Base-by-base conservation (phyloP, 1,140 invertebrate species). In the Drosophila kikkawai region DNA sequence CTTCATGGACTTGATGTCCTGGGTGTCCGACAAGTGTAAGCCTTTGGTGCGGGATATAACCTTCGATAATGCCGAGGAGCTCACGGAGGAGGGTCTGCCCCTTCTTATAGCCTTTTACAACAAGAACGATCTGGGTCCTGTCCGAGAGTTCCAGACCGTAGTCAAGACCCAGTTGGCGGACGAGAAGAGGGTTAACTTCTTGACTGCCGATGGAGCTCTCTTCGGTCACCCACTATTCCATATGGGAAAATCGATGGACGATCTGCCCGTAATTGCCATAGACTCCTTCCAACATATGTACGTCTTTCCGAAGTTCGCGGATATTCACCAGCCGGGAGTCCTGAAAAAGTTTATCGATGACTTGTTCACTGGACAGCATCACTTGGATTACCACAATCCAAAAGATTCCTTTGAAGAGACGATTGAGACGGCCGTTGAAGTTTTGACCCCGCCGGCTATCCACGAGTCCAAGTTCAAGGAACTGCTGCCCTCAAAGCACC, bases 281-380 rank as follows among this genome's bases (percentile, higher is more conserved):
- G 85, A 90, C 19, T 82, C 81, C 0, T 79, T 85, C 13, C 12
- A 15, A 1, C 85, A 82, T 48, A 90, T 90, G 75, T 90, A 48
- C 51, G 8, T 39, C 0, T 85, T 90, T 53, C 63, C 59, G 3
- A 63, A 34, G 0, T 90, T 51, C 48, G 9, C 73, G n/a, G 57
- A 90, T 12, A 73, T 90, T 12, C 42, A 76, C 15, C 44, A 34
- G 2, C 81, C 85, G 0, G 79, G 79, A 8, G 44, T 39, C 4
- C 41, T 90, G 9, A 48, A 82, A 29, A 1, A 64, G 17, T 90
- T 85, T 22, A 48, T 90, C 2, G 13, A 22, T 0, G 26, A 57
- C 5, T 26, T 83, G 5, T 39, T 26, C 15, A 37, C 8, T 2
- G 84, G 77, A 1, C 19, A 74, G 7, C 66, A 75, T 9, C 80